Evolutionary conservation across 2,888 invertebrate genomes (phyloP).

Genomic region (Xanthorhoe designata): DNA sequence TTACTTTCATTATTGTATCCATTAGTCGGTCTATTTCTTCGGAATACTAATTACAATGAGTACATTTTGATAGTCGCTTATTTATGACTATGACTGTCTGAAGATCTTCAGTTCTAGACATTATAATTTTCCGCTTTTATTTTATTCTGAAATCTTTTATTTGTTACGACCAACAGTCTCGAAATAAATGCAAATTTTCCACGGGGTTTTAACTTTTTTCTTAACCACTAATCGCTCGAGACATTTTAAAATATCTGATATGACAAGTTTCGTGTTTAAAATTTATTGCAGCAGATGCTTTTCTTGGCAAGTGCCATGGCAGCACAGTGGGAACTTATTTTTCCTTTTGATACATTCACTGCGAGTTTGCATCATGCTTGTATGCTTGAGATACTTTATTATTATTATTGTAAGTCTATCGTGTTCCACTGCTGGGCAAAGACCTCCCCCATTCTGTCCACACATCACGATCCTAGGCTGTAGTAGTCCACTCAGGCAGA

Average conservation of each 20-base stretch:
- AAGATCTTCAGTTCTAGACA: not conserved
- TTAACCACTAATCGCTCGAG: constrained; percentile 63
- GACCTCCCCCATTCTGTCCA: too few relatives aligned
- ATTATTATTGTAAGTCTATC: too few relatives aligned
- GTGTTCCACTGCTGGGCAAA: too few relatives aligned
- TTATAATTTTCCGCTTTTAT: not conserved
- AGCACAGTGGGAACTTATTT: constrained; percentile 10
- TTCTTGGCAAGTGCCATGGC: constrained; percentile 24
- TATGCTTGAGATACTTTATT: not conserved
- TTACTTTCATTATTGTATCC: not conserved
- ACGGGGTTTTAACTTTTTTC: constrained; percentile 67
- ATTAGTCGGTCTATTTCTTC: not conserved
- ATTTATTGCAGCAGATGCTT: constrained; percentile 63
- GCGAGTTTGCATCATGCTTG: constrained; percentile 7
- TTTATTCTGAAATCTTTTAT: constrained; percentile 6
- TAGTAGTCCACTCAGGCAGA: too few relatives aligned
- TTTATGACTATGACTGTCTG: too few relatives aligned
- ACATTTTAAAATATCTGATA: constrained; percentile 64
- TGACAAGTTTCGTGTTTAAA: constrained; percentile 62
- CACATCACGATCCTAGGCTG: too few relatives aligned
- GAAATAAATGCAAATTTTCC: constrained; percentile 55
- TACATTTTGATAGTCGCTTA: too few relatives aligned
- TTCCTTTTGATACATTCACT: not conserved
- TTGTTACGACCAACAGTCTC: constrained; percentile 37
- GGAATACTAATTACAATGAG: not conserved